phyloP scores from a whole-genome alignment of 2,888 invertebrate genomes.

The Calameuta idolon region DNA sequence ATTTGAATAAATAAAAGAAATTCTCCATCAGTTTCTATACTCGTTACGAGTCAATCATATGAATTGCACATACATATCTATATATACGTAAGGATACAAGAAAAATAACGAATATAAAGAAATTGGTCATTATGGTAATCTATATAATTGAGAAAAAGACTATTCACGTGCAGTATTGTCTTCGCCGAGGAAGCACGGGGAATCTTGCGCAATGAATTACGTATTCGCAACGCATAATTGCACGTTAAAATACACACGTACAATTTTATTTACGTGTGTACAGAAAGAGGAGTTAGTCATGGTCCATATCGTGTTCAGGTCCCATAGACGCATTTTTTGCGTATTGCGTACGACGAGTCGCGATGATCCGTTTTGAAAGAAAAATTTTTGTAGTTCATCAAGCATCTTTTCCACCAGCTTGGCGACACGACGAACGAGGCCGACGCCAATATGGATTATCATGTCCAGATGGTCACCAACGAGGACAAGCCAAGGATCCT shows the following conservation, averaged over 20 bases:
- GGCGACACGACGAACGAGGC: slow-evolving; percentile 46
- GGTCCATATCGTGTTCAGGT: too few species aligned
- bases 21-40: background rate
- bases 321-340: too few species aligned
- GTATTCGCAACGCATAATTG: background rate
- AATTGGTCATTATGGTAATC: background rate
- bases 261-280: background rate
- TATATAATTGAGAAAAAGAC: background rate
- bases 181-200: background rate
- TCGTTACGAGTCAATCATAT: background rate
- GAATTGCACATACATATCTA: background rate
- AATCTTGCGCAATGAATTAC: background rate
- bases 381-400: background rate
- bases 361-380: too few species aligned
- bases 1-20: background rate
- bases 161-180: background rate
- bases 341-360: too few species aligned
- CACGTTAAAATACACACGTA: background rate
- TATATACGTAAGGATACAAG: background rate
- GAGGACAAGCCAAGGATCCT: slow-evolving; percentile 71
- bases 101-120: too few species aligned
- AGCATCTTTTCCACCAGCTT: slow-evolving; percentile 38
- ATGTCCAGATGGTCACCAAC: slow-evolving; percentile 66
- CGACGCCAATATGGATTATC: slow-evolving; percentile 60
- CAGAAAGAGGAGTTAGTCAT: too few species aligned